Conservation (phyloP, 30 jellyfish, hydroid and myxozoan species). For the Pseudorhiza aurosa region DNA sequence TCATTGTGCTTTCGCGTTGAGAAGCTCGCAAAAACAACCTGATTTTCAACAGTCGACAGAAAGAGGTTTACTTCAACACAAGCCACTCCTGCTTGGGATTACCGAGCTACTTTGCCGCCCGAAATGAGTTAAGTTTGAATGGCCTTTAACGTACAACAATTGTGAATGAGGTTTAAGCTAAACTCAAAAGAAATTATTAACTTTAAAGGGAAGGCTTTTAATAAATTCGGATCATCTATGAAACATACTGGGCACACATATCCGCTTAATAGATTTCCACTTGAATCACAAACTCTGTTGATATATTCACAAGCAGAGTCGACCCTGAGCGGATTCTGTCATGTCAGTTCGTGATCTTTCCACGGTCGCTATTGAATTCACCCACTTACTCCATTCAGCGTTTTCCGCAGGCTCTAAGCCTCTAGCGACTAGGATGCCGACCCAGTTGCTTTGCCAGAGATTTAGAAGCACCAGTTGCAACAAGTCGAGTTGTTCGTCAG, state of each 20-base stretch:
- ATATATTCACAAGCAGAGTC: conserved; percentile 1
- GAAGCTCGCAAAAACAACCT: conserved; percentile 36
- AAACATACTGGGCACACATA: conserved; percentile 30
- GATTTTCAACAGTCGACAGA: conserved; percentile 7
- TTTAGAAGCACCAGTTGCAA: too few species aligned
- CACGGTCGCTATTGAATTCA: background rate
- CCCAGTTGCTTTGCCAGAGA: too few species aligned
- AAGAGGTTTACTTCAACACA: background rate
- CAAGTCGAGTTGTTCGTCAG: too few species aligned
- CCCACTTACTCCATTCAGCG: background rate
- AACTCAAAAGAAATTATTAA: conserved; percentile 33
- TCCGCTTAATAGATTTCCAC: conserved; percentile 73
- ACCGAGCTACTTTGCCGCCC: conserved; percentile 24
- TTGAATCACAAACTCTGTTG: conserved; percentile 18
- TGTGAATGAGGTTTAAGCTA: conserved; percentile 9
- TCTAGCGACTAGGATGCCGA: too few species aligned
- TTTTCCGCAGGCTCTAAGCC: background rate
- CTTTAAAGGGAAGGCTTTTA: conserved; percentile 7
- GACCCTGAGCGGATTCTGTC: background rate
- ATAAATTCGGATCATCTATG: conserved; percentile 65
- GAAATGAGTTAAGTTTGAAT: conserved; percentile 10
- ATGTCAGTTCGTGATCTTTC: background rate
- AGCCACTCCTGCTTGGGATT: conserved; percentile 22
- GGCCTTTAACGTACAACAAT: conserved; percentile 14
- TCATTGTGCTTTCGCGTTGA: conserved; percentile 19